Evolutionary conservation across 30 jellyfish, hydroid and myxozoan species (phyloP), one percentile per base, ranked within the genome.

Genomic region (Pseudorhiza aurosa): DNA sequence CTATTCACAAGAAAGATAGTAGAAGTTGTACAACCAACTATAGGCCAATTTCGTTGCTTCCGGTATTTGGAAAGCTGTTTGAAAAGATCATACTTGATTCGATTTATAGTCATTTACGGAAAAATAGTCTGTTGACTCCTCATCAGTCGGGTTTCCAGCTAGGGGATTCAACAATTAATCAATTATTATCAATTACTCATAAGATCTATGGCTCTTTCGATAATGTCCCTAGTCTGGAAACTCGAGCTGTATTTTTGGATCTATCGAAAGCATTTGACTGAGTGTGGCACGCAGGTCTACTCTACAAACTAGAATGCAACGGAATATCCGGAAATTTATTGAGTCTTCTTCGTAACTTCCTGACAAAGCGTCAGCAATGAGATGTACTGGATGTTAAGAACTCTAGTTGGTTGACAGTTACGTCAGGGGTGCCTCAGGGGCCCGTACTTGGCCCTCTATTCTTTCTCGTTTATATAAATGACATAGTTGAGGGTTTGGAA

Each of bases 21-120:
- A 64, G 78, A n/a, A n/a, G n/a, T n/a, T 68, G 68, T 68, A 68
- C 42, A 68, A 42, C 42, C 49, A 43, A 68, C 37, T 43, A 76
- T 43, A 63, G 72, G 27, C 82, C 90, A 51, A 64, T 59, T 40
- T 78, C 90, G 21, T 63, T 78, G 35, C 81, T 78, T 45, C 82
- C 82, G 8, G 51, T 75, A 9, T 84, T 84, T 71, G 88, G 95
- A 14, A 84, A 70, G 72, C 21, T 84, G 75, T 72, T 84, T 84
- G 95, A 72, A 84, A 84, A 84, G 45, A 8, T 72, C 21, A 25
- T 84, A n/a, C 58, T 67, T 75, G 83, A 71, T 63, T 32, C 84
- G 39, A 25, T 84, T 31, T 84, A 58, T 59, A 32, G 31, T n/a
- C 85, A 69, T 65, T 70, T 84, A 59, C 55, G 85, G 44, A 75